Evolutionary conservation across 2,888 invertebrate species (phyloP).

Genomic region (Tenthredo notha): DNA sequence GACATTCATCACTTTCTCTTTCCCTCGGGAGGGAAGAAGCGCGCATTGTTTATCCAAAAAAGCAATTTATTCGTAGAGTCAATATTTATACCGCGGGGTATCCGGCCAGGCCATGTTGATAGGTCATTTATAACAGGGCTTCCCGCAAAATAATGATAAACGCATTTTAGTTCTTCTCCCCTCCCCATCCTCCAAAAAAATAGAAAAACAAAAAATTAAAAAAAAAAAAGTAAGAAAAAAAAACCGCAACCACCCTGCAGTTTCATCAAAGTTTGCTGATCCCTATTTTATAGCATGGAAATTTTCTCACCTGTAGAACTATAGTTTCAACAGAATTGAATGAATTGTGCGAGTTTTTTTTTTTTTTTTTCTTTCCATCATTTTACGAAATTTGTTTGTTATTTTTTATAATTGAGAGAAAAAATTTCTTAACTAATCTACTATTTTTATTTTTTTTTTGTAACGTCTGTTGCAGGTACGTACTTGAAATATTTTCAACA

Average conservation of each 20-base stretch:
- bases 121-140: conserved; percentile 52
- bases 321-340: not conserved
- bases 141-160: conserved; percentile 44
- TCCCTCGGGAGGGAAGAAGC: conserved; percentile 4
- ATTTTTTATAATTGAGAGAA: not conserved
- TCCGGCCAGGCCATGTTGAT: conserved; percentile 26
- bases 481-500: conserved; percentile 1
- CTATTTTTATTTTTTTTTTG: not conserved
- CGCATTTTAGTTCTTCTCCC: not conserved
- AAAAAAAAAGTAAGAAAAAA: not conserved
- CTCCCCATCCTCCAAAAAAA: not conserved
- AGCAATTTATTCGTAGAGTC: conserved; percentile 55
- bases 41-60: conserved; percentile 51
- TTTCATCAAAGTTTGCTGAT: conserved; percentile 23
- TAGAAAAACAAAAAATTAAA: not conserved
- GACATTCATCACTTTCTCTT: conserved; percentile 52
- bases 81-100: conserved; percentile 52
- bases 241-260: not conserved
- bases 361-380: not conserved
- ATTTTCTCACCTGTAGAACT: not conserved
- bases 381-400: not conserved
- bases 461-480: conserved; percentile 7
- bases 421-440: not conserved
- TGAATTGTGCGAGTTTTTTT: not conserved
- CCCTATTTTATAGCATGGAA: not conserved